Evolutionary conservation across 2,888 invertebrate genomes (phyloP), one percentile per base, ranked within the genome.

Genomic region (Cybosia mesomella): DNA sequence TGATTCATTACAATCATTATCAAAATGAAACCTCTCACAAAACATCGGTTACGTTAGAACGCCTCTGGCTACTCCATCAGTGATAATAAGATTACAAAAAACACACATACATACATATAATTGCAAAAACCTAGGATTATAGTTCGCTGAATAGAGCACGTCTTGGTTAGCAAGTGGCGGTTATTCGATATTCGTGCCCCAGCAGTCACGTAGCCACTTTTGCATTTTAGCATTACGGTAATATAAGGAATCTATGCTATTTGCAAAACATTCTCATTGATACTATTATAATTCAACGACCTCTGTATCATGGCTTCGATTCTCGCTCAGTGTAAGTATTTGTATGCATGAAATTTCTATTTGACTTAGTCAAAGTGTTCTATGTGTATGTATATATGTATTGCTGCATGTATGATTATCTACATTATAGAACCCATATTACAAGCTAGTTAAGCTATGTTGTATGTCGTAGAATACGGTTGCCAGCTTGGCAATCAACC

Each of bases 131-230:
- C 18, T 43, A 7, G 43, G 18, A 49, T 49, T 49, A n/a, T n/a
- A 49, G 18, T 43, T 43, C 49, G 49, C 18, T 49, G 8, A 49
- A 49, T 9, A 49, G 49, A 49, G 49, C 49, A 49, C 49, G 49
- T 49, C 49, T 49, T 49, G n/a, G 49, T 24, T 9, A n/a, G n/a
- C 49, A 49, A 49, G 49, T 49, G 49, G n/a, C 49, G n/a, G n/a
- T 49, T 49, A 49, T 49, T 49, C 49, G 49, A 49, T 49, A 49
- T 49, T n/a, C 49, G 49, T 49, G 49, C 49, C n/a, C 49, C 49
- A 49, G n/a, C 18, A n/a, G 49, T 49, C 49, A 49, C 49, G n/a
- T n/a, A 18, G 49, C 49, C 9, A n/a, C 49, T 49, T n/a, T 49
- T 49, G 49, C 49, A 49, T 49, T 49, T n/a, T 49, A 49, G 49